Percentiles rank a stretch among this genome's conserved stretches.
These are phyloP conservation scores for Archips crataeganus DNA, from an alignment of 2,888 invertebrate species.

Conservation along the genomic window DNA sequence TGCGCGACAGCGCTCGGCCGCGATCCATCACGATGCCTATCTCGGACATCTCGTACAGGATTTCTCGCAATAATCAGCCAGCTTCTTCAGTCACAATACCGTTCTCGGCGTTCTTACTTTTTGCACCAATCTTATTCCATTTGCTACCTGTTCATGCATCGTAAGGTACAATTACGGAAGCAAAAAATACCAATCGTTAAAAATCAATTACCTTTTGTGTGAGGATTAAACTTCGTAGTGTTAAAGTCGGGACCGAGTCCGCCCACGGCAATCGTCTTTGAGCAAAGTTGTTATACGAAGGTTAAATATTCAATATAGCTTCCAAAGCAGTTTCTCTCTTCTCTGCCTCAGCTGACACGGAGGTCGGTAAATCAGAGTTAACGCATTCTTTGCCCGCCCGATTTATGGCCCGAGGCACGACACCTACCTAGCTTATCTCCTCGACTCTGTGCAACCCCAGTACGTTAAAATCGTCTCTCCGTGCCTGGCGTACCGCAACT, in stretches of 20 bases:
- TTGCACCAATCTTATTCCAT: conserved; percentile 48
- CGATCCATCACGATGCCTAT: conserved; percentile 64
- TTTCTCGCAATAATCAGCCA: conserved; percentile 62
- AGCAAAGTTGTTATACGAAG: conserved; percentile 36
- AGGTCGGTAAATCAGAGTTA: conserved; percentile 78
- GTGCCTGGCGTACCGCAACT: conserved; percentile 17
- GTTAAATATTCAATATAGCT: conserved; percentile 44
- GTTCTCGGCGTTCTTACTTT: conserved; percentile 46
- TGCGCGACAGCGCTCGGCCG: conserved; percentile 53
- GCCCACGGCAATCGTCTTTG: conserved; percentile 27
- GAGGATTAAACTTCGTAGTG: conserved; percentile 29
- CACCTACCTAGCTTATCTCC: conserved; percentile 64
- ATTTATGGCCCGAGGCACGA: conserved; percentile 71
- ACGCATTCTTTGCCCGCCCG: conserved; percentile 71
- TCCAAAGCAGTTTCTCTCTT: conserved; percentile 41
- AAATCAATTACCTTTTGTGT: conserved; percentile 26
- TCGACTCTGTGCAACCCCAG: conserved; percentile 51
- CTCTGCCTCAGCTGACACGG: conserved; percentile 55
- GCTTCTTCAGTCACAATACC: conserved; percentile 39
- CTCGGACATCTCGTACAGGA: conserved; percentile 55
- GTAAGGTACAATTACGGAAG: conserved; percentile 22
- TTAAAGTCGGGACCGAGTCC: conserved; percentile 27
- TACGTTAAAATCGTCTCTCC: conserved; percentile 32
- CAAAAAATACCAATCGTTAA: conserved; percentile 22
- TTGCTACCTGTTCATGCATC: conserved; percentile 27